Conservation (phyloP, 2,113 vertebrate species). For the Nipponia nippon region DNA sequence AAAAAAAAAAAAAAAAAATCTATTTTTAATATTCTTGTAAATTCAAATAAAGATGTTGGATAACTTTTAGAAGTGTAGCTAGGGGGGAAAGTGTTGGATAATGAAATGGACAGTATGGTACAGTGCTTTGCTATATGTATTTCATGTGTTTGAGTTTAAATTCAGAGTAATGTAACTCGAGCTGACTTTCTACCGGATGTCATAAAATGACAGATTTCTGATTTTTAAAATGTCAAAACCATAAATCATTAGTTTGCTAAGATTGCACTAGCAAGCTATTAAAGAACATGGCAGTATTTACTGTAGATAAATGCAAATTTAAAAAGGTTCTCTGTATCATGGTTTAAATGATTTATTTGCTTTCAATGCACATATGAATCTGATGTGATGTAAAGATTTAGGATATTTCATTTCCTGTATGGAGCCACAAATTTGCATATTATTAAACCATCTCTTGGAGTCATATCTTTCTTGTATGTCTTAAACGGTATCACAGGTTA, state of each 20-base stretch:
- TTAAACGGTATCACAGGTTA: slow-evolving; percentile 9
- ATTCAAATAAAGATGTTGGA: neutral
- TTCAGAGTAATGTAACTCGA: slow-evolving; percentile 49
- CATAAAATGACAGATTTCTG: slow-evolving; percentile 81
- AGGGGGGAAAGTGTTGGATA: neutral
- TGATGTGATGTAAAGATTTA: slow-evolving; percentile 73
- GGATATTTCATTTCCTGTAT: slow-evolving; percentile 75
- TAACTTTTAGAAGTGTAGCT: neutral
- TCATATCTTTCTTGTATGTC: neutral
- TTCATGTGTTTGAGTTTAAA: slow-evolving; percentile 37
- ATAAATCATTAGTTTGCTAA: slow-evolving; percentile 81
- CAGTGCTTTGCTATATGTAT: slow-evolving; percentile 27
- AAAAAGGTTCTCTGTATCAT: slow-evolving; percentile 73
- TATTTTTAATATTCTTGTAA: neutral
- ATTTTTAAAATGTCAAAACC: slow-evolving; percentile 74
- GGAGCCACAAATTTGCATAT: slow-evolving; percentile 70
- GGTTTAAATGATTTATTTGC: slow-evolving; percentile 77
- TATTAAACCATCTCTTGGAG: slow-evolving; percentile 43
- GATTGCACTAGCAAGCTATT: slow-evolving; percentile 78
- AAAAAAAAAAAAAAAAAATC: neutral
- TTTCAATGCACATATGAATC: slow-evolving; percentile 68
- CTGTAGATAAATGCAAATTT: slow-evolving; percentile 76
- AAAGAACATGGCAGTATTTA: slow-evolving; percentile 77
- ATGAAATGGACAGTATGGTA: neutral
- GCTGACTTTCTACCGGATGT: slow-evolving; percentile 66